phyloP scores from a whole-genome alignment of 2,888 invertebrate genomes.

The Leptopilina syphax region DNA sequence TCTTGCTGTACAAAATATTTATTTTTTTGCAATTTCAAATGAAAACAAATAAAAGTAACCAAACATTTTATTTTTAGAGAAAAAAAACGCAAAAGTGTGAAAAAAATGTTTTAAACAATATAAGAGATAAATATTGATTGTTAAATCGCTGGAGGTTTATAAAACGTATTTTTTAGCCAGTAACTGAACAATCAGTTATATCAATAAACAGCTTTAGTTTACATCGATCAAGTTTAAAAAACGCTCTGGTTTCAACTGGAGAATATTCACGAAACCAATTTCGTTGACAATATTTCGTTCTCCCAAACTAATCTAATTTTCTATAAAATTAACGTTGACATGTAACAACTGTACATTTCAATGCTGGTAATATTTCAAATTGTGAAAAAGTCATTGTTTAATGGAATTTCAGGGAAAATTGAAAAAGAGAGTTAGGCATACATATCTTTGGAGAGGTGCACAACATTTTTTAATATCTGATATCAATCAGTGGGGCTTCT shows the following conservation, averaged over 20 bases:
- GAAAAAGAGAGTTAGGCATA: background rate
- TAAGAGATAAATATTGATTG: constrained; percentile 9
- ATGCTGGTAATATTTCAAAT: constrained; percentile 7
- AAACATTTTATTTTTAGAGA: background rate
- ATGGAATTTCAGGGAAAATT: background rate
- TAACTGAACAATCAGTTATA: background rate
- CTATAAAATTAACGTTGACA: background rate
- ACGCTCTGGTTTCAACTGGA: background rate
- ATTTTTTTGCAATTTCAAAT: background rate
- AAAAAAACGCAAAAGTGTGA: background rate
- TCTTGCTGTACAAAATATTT: background rate
- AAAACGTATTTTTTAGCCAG: constrained; percentile 19
- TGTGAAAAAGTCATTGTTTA: constrained; percentile 15
- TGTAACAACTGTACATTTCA: background rate
- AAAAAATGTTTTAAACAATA: background rate
- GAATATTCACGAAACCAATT: constrained; percentile 7
- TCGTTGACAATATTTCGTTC: background rate
- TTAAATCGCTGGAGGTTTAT: constrained; percentile 29
- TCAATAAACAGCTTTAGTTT: constrained; percentile 3
- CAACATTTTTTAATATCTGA: too few species aligned
- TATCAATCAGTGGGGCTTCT: background rate
- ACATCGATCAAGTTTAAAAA: background rate
- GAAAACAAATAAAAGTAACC: background rate
- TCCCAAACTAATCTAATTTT: background rate
- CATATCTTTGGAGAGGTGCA: too few species aligned